Evolutionary conservation across 1,140 invertebrate genomes (phyloP).

Genomic region (Drosophila teissieri): DNA sequence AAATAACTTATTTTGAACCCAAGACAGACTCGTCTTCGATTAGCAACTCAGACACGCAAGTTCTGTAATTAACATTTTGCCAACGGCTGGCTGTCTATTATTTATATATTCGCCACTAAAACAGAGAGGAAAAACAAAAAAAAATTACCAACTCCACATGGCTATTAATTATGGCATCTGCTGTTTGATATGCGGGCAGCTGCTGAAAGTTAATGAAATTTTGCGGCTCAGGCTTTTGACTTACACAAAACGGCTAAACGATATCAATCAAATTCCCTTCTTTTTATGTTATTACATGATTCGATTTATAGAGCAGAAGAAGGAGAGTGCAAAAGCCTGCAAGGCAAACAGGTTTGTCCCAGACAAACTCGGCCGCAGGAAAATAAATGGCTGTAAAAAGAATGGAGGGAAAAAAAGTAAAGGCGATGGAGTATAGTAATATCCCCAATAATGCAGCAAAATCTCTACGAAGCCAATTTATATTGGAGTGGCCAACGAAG

Average conservation of each 20-base stretch:
- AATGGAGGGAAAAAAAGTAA: conserved; percentile 7
- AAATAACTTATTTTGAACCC: neutral
- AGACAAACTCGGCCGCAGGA: conserved; percentile 55
- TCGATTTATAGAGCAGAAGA: conserved; percentile 52
- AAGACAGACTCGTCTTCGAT: conserved; percentile 2
- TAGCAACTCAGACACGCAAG: conserved; percentile 18
- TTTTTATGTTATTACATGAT: conserved; percentile 71
- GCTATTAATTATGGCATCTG: conserved; percentile 70
- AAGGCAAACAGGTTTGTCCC: conserved; percentile 64
- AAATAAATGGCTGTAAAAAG: conserved; percentile 63
- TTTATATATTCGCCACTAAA: conserved; percentile 10
- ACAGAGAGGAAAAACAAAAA: neutral
- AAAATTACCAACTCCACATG: conserved; percentile 12
- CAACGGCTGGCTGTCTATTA: conserved; percentile 28
- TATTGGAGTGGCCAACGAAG: conserved; percentile 42
- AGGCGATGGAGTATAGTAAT: conserved; percentile 20
- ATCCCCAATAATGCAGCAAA: conserved; percentile 63
- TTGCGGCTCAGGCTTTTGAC: conserved; percentile 46
- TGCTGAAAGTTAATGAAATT: conserved; percentile 75
- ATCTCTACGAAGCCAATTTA: conserved; percentile 77
- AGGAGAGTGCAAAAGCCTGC: conserved; percentile 20
- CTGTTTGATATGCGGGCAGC: conserved; percentile 46
- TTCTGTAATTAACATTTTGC: conserved; percentile 49
- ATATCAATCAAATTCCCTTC: conserved; percentile 74
- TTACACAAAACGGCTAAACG: conserved; percentile 69